Evolutionary conservation across 1,140 invertebrate genomes (phyloP), one percentile per base, ranked within the genome.

Genomic region (Acromyrmex echinatior): DNA sequence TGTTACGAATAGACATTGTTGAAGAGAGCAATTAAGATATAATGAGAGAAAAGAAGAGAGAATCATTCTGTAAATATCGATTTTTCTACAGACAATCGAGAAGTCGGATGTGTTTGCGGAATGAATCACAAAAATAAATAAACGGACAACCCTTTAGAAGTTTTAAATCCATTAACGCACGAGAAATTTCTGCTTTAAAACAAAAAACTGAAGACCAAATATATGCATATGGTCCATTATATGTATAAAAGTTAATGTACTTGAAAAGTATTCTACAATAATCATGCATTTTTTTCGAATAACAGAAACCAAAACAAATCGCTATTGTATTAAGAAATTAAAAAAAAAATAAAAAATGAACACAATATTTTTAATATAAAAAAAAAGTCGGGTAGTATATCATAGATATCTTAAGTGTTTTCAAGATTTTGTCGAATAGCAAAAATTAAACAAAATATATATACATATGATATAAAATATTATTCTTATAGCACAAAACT

Each of bases 101-200:
- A 49, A 63, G 45, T 73, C 49, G 14, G 45, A 51, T 53, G 25
- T 31, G 28, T 71, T 68, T 14, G 9, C 45, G 14, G 28, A 66
- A 74, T 84, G 79, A 71, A 58, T 73, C 9, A 35, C 28, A 16
- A 87, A 87, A 87, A 74, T 73, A 84, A 84, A 66, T n/a, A 35
- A 84, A 66, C 39, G 51, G 79, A 25, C 70, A 16, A 62, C 21
- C 16, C 6, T 71, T 35, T n/a, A 51, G 63, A 86, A 84, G 62
- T 62, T 53, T 31, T 28, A 16, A 25, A 53, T 56, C 45, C 49
- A 21, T 86, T 68, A 86, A 45, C 65, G 10, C 31, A 58, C 28
- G 16, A 71, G 56, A 85, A 65, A 85, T 12, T 70, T 25, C 51
- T 84, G 51, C n/a, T 63, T 35, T 45, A 45, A 86, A 65, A 81